phyloP scores from a whole-genome alignment of 2,888 invertebrate species.

The Linnaemya tessellans region DNA sequence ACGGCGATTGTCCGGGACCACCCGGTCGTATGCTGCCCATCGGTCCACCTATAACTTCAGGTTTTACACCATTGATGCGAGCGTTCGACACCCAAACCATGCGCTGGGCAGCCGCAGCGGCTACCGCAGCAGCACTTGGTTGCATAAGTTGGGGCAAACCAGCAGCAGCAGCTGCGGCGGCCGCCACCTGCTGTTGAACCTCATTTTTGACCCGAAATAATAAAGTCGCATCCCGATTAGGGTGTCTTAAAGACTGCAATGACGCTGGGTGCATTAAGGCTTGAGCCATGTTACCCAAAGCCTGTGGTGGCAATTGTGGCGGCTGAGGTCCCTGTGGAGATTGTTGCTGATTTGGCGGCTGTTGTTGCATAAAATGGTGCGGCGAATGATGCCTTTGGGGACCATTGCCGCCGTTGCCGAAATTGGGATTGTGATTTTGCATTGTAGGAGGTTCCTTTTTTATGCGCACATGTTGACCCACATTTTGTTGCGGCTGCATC shows the following conservation, averaged over 20 bases:
- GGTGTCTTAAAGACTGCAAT: constrained; percentile 84
- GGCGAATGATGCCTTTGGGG: constrained; percentile 76
- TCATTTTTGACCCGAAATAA: constrained; percentile 83
- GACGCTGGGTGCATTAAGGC: constrained; percentile 83
- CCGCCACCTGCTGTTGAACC: constrained; percentile 81
- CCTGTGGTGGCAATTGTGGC: constrained; percentile 78
- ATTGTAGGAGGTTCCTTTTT: constrained; percentile 80
- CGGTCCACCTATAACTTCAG: constrained; percentile 90
- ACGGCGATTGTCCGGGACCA: constrained; percentile 80
- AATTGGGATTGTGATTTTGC: constrained; percentile 73
- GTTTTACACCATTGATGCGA: constrained; percentile 91
- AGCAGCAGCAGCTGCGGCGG: constrained; percentile 76
- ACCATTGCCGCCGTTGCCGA: constrained; percentile 73
- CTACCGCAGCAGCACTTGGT: constrained; percentile 78
- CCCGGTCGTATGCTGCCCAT: constrained; percentile 79
- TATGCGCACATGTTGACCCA: constrained; percentile 80
- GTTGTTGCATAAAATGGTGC: constrained; percentile 74
- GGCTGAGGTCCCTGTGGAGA: constrained; percentile 78
- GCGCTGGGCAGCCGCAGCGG: constrained; percentile 81
- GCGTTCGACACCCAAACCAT: constrained; percentile 86
- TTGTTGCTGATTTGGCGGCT: constrained; percentile 77
- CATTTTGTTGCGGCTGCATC: constrained; percentile 77
- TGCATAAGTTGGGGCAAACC: constrained; percentile 81
- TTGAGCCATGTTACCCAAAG: constrained; percentile 78
- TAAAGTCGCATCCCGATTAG: constrained; percentile 83